A percentile compares a stretch with the other conserved stretches of the same genome.
These are phyloP conservation scores for Gymnoscopelus braueri DNA, from an alignment of 2,797 vertebrate species.

Conservation along the genomic window DNA sequence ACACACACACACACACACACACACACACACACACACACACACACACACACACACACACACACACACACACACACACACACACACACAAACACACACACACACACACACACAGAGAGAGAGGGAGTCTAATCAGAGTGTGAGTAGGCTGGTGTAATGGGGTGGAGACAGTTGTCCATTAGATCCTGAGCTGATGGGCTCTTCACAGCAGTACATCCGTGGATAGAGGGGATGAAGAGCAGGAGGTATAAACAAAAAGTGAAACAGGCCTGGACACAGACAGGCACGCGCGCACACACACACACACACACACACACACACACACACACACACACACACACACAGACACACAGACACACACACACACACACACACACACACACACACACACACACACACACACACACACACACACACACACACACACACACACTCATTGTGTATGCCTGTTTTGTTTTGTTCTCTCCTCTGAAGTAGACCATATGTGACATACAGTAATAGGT, in stretches of 20 bases:
- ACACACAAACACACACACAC: background rate
- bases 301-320: constrained; percentile 40
- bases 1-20: background rate
- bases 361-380: constrained; percentile 1
- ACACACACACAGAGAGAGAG: background rate
- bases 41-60: constrained; percentile 1
- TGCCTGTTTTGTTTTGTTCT: too few relatives aligned
- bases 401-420: constrained; percentile 26
- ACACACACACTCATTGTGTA: background rate
- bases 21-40: background rate
- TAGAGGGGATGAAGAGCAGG: constrained; percentile 69
- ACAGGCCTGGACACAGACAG: constrained; percentile 35
- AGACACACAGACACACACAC: constrained; percentile 11
- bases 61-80: background rate
- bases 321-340: constrained; percentile 32
- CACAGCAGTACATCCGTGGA: constrained; percentile 74
- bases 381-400: constrained; percentile 9
- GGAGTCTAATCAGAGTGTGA: constrained; percentile 72
- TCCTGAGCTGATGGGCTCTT: constrained; percentile 79
- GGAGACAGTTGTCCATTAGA: constrained; percentile 81
- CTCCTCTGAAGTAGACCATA: too few relatives aligned
- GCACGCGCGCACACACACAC: background rate
- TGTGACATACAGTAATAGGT: too few relatives aligned
- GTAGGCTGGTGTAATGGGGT: constrained; percentile 82
- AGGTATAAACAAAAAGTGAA: constrained; percentile 63